Conservation (phyloP, 2,113 vertebrate species). For the Bambusicola thoracicus region DNA sequence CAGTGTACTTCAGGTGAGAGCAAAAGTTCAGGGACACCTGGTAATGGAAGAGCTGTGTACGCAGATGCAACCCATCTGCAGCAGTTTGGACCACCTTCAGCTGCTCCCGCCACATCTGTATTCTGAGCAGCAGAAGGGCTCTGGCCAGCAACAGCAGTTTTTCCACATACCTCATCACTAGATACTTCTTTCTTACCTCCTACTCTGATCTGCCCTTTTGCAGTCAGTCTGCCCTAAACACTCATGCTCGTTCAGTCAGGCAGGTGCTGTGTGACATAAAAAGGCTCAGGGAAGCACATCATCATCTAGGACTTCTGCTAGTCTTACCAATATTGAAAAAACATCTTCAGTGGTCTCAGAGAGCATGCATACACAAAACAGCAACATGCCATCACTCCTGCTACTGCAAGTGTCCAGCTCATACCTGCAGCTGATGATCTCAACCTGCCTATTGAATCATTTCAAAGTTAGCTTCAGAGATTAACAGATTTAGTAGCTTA, state of each 20-base stretch:
- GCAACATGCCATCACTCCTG: background rate
- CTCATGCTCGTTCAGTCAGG: background rate
- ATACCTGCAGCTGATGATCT: background rate
- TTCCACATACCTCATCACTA: background rate
- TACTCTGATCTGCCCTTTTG: background rate
- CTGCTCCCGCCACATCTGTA: background rate
- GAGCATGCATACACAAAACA: background rate
- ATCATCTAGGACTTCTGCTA: background rate
- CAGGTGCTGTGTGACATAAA: background rate
- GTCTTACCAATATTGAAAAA: constrained; percentile 23
- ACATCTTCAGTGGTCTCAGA: background rate
- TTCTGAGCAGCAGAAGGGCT: background rate
- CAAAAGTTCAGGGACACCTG: background rate
- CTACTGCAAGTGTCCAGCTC: background rate
- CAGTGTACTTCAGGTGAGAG: background rate
- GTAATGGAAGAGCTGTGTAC: background rate
- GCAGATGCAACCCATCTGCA: background rate
- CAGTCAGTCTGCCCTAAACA: background rate
- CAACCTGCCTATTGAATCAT: background rate
- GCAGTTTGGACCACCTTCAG: background rate
- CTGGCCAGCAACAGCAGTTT: background rate
- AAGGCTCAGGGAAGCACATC: constrained; percentile 11
- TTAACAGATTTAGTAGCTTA: background rate
- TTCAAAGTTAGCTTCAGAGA: background rate
- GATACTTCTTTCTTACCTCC: background rate